A percentile compares a stretch with the other conserved stretches of the same genome.
Conservation (phyloP, 2,797 vertebrate genomes). For the Enteromius mattozi region DNA sequence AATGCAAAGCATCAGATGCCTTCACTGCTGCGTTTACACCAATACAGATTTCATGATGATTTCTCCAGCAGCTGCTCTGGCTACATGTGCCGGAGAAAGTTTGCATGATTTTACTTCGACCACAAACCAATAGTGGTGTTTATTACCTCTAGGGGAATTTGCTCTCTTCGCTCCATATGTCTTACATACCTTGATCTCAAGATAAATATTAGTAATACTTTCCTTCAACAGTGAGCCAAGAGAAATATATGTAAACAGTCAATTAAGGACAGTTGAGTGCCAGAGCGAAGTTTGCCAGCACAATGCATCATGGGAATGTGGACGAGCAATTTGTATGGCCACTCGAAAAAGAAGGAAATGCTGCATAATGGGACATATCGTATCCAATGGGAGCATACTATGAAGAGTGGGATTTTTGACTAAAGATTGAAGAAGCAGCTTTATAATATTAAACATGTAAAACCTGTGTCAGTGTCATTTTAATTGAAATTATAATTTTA, state of each 20-base stretch:
- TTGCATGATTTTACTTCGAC: constrained; percentile 9
- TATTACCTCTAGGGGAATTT: constrained; percentile 22
- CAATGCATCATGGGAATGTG: background rate
- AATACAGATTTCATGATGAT: constrained; percentile 13
- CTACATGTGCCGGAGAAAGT: constrained; percentile 8
- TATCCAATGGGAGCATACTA: background rate
- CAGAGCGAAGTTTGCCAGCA: background rate
- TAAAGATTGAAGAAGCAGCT: background rate
- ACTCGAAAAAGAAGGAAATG: background rate
- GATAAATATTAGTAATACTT: constrained; percentile 44
- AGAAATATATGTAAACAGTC: constrained; percentile 41
- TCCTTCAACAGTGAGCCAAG: constrained; percentile 6
- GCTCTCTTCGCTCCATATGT: constrained; percentile 16
- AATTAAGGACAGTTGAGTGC: constrained; percentile 15
- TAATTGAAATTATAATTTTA: background rate
- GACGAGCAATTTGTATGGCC: background rate
- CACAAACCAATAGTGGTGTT: constrained; percentile 35
- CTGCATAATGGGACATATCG: background rate
- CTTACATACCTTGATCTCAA: constrained; percentile 30
- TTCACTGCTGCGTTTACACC: background rate
- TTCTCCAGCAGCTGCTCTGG: constrained; percentile 42
- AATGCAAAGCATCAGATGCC: constrained; percentile 71
- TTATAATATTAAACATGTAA: background rate
- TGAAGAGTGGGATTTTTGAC: background rate
- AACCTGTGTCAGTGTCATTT: background rate